phyloP scores from a whole-genome alignment of 2,888 invertebrate genomes.

The Ceriagrion tenellum region DNA sequence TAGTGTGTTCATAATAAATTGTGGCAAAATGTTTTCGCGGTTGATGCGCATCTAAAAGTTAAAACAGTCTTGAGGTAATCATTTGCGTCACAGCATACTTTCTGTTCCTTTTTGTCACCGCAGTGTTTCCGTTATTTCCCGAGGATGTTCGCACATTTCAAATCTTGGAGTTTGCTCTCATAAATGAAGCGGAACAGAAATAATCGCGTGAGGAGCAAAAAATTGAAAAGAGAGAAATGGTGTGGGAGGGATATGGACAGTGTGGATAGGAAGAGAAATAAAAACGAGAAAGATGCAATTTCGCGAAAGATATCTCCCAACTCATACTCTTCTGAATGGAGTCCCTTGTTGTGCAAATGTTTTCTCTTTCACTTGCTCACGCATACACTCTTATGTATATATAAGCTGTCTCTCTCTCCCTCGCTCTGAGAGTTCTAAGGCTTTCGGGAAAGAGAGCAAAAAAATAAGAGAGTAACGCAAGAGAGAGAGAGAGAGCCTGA shows the following conservation, averaged over 20 bases:
- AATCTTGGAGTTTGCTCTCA: background rate
- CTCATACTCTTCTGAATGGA: conserved; percentile 4
- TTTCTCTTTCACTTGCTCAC: background rate
- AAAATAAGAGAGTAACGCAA: background rate
- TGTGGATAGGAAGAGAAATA: background rate
- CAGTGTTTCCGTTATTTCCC: background rate
- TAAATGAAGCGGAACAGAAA: conserved; percentile 32
- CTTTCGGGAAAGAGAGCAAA: background rate
- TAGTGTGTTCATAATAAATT: background rate
- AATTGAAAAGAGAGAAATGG: background rate
- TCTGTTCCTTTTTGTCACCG: background rate
- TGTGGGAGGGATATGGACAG: background rate
- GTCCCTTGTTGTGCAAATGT: conserved; percentile 41
- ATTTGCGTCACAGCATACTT: background rate
- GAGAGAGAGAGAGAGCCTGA: background rate
- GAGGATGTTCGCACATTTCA: background rate
- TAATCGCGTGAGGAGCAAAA: conserved; percentile 24
- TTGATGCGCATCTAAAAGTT: background rate
- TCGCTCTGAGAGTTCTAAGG: background rate
- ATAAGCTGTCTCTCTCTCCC: background rate
- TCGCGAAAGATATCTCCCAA: background rate
- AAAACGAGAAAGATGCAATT: conserved; percentile 1
- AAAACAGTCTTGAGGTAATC: background rate
- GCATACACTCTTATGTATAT: background rate
- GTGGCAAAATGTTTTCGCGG: background rate